Evolutionary conservation across 1,140 invertebrate species (phyloP), one percentile per base, ranked within the genome.

Genomic region (Pogonognathellus flavescens): DNA sequence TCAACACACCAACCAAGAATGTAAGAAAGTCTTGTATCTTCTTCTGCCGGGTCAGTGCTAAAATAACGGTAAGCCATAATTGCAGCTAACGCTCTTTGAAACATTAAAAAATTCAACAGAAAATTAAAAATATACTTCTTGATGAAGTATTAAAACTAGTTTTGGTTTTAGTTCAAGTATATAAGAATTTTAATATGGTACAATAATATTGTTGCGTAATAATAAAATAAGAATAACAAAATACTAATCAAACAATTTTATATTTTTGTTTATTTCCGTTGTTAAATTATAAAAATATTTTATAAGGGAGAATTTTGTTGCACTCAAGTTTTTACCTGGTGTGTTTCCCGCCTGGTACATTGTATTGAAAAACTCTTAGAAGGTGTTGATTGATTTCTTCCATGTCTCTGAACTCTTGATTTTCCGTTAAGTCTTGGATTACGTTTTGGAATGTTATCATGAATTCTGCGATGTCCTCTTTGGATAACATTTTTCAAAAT

Each of bases 1-100:
- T 99, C 97, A 72, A 96, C 92, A 91, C 96, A 98, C 97, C 97
- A 99, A 84, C 96, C 97, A 89, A 99, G 92, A 86, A 98, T 94
- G 86, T 95, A 94, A 0, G 96, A 95, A 41, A 95, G 89, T 89
- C 94, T 93, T 53, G 97, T 90, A 89, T 96, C 96, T 89, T 97
- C 95, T 0, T 95, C 93, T 1, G 94, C 95, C 2, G 95, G 89
- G 72, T 93, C 87, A 52, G 87, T 57, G n/a, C 90, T 89, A 9
- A 99, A 90, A 90, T 94, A 93, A 90, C 94, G 95, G 89, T 96
- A 98, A 0, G 96, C 94, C 18, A 95, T 92, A 0, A 97, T 93
- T 0, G 96, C 93, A 0, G 95, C 92, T 76, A 98, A 90, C 1
- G 95, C 97, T 76, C 97, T 92, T 3, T 41, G 31, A 41, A 41